Percentiles rank a stretch among this genome's conserved stretches.
Evolutionary conservation across 2,797 vertebrate genomes (phyloP).

Genomic region (Darevskia mixta): DNA sequence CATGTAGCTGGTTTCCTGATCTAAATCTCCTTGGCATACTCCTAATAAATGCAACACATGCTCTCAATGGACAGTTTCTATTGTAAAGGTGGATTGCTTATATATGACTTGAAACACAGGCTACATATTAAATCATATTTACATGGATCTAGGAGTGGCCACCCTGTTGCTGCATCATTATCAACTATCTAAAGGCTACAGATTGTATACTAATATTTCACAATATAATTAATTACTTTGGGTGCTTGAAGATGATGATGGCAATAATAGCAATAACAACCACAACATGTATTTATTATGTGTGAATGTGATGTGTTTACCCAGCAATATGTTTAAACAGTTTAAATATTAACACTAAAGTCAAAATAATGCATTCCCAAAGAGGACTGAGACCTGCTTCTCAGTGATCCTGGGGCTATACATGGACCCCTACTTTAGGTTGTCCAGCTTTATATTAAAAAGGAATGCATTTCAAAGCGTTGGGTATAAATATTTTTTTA

Average conservation of each 20-base stretch:
- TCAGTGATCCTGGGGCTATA: no score
- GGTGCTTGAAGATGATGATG: background rate
- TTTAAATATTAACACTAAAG: background rate
- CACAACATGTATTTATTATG: background rate
- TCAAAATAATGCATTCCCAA: background rate
- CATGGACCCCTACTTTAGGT: background rate
- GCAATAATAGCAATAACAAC: background rate
- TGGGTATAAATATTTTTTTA: background rate
- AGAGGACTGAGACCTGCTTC: background rate
- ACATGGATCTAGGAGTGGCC: background rate
- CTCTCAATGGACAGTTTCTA: background rate
- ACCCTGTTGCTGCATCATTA: background rate
- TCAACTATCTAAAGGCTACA: background rate
- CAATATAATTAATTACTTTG: background rate
- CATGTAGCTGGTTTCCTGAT: constrained; percentile 21
- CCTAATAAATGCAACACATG: constrained; percentile 29
- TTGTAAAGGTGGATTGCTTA: background rate
- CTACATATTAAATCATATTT: background rate
- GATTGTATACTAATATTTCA: background rate
- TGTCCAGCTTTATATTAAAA: background rate
- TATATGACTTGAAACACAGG: background rate
- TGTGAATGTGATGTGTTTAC: constrained; percentile 3
- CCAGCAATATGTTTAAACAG: background rate
- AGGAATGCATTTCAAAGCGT: background rate
- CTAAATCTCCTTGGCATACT: constrained; percentile 36